These are phyloP conservation scores for Callaeas wilsoni DNA, from an alignment of 2,113 vertebrate species.

Conservation along the genomic window DNA sequence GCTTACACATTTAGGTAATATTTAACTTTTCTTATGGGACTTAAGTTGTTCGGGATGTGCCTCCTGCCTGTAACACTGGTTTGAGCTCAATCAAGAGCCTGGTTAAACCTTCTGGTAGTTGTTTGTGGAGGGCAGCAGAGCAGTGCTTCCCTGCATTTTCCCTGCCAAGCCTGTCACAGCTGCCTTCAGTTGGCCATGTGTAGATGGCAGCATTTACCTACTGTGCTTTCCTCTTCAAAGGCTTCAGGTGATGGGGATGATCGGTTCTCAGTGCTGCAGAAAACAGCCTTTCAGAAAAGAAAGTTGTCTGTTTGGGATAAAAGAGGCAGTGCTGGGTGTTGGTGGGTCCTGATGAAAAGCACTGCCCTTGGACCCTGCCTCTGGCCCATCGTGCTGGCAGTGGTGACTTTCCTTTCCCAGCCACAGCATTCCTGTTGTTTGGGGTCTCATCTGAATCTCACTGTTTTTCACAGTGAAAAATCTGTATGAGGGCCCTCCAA, in stretches of 20 bases:
- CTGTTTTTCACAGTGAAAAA: not conserved
- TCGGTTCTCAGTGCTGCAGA: not conserved
- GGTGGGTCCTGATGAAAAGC: not conserved
- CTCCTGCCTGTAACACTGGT: not conserved
- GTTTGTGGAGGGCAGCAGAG: not conserved
- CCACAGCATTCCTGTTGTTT: not conserved
- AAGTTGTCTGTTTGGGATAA: not conserved
- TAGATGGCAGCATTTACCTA: slow-evolving; percentile 64
- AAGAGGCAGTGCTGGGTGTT: not conserved
- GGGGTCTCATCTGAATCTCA: not conserved
- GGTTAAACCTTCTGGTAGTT: not conserved
- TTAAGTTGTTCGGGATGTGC: not conserved
- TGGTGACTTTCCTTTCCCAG: not conserved
- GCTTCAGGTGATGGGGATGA: not conserved
- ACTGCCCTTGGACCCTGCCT: not conserved
- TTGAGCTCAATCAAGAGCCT: not conserved
- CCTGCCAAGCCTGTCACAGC: not conserved
- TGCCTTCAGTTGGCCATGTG: not conserved
- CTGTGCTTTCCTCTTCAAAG: not conserved
- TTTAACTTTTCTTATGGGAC: not conserved
- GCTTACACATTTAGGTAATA: not conserved
- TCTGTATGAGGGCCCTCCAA: not conserved
- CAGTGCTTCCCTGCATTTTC: not conserved
- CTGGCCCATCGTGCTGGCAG: not conserved
- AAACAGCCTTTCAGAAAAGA: not conserved